Evolutionary conservation across 2,113 vertebrate species (phyloP), one percentile per base, ranked within the genome.

Genomic region (Micromys minutus): DNA sequence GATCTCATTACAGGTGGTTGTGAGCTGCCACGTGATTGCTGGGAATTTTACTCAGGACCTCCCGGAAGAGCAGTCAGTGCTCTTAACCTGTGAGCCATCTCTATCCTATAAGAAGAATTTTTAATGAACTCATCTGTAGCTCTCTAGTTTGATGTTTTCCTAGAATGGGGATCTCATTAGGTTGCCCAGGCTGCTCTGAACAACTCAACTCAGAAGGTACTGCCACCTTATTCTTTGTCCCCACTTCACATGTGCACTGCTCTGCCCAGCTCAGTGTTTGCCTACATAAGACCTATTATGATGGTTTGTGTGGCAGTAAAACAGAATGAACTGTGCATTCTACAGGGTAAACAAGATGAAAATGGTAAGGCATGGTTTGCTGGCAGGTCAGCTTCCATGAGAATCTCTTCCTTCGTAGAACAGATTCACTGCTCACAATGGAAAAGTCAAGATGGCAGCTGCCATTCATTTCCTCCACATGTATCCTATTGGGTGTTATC

Each of bases 281-380:
- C 67, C 65, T 57, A 89, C 15, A 77, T 67, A 39, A n/a, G 93
- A 77, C 42, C 42, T 88, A 3, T 88, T 63, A 15, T 84, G 45
- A 45, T 29, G 47, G 47, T 75, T 91, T 96, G 36, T 87, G 22
- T 72, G 87, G 63, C 52, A 12, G 50, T 89, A 21, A 79, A 84
- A 55, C 45, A 29, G 72, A 80, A 55, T 52, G 76, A 87, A 77
- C 59, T 79, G 17, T 83, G 13, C 80, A 59, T 92, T 89, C 45
- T 96, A 1, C 87, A 89, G n/a, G 74, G 85, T 67, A 79, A 72
- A 67, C 34, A 91, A 61, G 80, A 42, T 92, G 57, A n/a, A 96
- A 96, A 87, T 87, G 55, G 21, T 61, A 86, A n/a, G 17, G 16
- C 72, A 81, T 1, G 65, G 31, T 71, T 95, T 87, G 65, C 94